These are phyloP conservation scores for Chelon auratus DNA, from an alignment of 2,797 vertebrate genomes.

Conservation along the genomic window DNA sequence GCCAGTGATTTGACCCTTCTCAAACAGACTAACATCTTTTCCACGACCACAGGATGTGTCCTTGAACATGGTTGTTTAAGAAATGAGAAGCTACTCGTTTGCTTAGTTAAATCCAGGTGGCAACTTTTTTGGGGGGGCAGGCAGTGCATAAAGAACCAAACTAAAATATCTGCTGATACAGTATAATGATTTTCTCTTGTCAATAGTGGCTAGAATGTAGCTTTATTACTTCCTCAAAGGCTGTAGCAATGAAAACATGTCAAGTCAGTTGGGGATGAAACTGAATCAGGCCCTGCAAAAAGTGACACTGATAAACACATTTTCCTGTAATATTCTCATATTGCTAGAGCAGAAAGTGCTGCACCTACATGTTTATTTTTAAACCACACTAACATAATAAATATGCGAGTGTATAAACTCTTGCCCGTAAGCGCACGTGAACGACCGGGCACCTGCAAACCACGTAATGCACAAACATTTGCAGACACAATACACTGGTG, in stretches of 20 bases:
- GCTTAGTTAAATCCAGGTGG: too few species aligned
- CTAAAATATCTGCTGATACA: too few species aligned
- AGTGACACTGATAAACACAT: neutral
- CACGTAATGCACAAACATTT: constrained; percentile 44
- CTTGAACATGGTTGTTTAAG: too few species aligned
- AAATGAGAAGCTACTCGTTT: too few species aligned
- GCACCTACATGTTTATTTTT: constrained; percentile 21
- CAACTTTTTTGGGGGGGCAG: too few species aligned
- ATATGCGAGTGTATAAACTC: constrained; percentile 21
- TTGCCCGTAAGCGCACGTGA: constrained; percentile 9
- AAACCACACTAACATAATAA: constrained; percentile 27
- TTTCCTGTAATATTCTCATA: neutral
- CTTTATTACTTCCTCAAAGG: neutral
- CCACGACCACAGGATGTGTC: too few species aligned
- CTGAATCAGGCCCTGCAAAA: neutral
- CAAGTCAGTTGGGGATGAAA: constrained; percentile 1
- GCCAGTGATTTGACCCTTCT: too few species aligned
- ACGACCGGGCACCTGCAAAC: constrained; percentile 23
- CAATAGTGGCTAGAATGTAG: neutral
- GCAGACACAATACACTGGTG: constrained; percentile 23
- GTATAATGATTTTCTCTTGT: too few species aligned
- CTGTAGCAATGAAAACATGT: constrained; percentile 3
- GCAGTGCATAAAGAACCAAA: too few species aligned
- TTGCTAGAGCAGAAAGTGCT: constrained; percentile 5
- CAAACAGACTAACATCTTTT: too few species aligned